Evolutionary conservation across 23 tunicate genomes (phyloP), one percentile per base, ranked within the genome.

Genomic region (Trididemnum clinides): DNA sequence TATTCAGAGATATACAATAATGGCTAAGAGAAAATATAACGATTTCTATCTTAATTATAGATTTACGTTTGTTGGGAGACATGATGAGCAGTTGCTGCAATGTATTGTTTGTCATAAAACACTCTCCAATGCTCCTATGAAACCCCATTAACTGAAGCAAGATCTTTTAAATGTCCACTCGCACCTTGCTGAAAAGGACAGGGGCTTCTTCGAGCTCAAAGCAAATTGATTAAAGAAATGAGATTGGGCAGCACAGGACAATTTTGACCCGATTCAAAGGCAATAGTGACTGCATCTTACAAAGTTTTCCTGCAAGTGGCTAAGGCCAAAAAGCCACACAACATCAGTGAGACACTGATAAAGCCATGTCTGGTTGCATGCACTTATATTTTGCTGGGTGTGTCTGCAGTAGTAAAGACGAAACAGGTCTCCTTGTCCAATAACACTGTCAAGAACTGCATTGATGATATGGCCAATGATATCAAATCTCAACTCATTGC

Each of bases 201-300:
- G 83, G 66, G 34, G 89, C 89, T 85, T 51, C 89, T 85, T 76
- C 51, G 89, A 74, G 32, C 72, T 84, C 10, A 72, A n/a, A 84
- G 82, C 82, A 72, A 84, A 34, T n/a, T 82, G 44, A 39, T 57
- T 85, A 22, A 58, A 50, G 72, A 84, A 77, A 70, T 84, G 80
- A 71, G 65, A 84, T 36, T 37, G 57, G 88, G 66, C 57, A 78
- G 51, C 28, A 51, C 66, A 34, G 81, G 81, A 28, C 81, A 84
- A 49, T 84, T 71, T 84, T 81, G 39, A 28, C 50, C 29, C 65
- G 15, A 28, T 66, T 64, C 79, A 82, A 82, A 64, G 35, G 86
- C 75, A 27, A 82, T 82, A 64, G 26, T 73, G 80, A 73, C 80
- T 36, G 80, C 57, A 12, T 73, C 54, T 73, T 73, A 73, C 57